Evolutionary conservation across 2,888 invertebrate species (phyloP).

Genomic region (Lathronympha strigana): DNA sequence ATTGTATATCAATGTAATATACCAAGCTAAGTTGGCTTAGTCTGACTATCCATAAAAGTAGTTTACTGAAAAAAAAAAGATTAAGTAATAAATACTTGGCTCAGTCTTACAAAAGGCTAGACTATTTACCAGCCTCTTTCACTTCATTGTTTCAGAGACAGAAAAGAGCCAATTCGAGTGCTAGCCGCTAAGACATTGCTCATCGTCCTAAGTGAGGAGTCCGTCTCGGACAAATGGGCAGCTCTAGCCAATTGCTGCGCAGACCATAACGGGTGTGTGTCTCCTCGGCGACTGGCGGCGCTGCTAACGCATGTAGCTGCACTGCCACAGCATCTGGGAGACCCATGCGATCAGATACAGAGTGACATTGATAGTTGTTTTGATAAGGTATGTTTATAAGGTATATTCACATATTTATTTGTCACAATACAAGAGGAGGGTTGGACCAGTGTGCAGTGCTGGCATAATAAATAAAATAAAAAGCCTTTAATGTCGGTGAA

Average conservation of each 20-base stretch:
- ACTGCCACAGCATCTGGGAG: slow-evolving; percentile 85
- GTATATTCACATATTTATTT: too few relatives aligned
- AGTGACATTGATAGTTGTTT: slow-evolving; percentile 90
- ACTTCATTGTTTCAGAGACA: slow-evolving; percentile 72
- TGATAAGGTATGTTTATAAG: slow-evolving; percentile 78
- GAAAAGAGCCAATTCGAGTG: slow-evolving; percentile 86
- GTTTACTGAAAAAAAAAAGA: too few relatives aligned
- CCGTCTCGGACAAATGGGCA: slow-evolving; percentile 85
- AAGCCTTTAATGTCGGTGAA: too few relatives aligned
- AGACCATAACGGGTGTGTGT: slow-evolving; percentile 90
- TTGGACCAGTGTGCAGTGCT: too few relatives aligned
- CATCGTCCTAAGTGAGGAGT: slow-evolving; percentile 86
- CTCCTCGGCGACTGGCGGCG: slow-evolving; percentile 84
- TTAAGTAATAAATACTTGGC: too few relatives aligned
- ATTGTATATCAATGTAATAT: too few relatives aligned
- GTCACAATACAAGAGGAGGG: too few relatives aligned
- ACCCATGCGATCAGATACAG: slow-evolving; percentile 85
- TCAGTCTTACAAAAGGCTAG: too few relatives aligned
- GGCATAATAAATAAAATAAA: too few relatives aligned
- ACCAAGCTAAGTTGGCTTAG: too few relatives aligned
- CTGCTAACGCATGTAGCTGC: slow-evolving; percentile 86
- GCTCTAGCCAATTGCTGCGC: slow-evolving; percentile 89
- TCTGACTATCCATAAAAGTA: too few relatives aligned
- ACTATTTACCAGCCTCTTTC: too few relatives aligned
- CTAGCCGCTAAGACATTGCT: slow-evolving; percentile 88